phyloP scores from a whole-genome alignment of 1,140 invertebrate genomes.

The Drosophila suzukii region DNA sequence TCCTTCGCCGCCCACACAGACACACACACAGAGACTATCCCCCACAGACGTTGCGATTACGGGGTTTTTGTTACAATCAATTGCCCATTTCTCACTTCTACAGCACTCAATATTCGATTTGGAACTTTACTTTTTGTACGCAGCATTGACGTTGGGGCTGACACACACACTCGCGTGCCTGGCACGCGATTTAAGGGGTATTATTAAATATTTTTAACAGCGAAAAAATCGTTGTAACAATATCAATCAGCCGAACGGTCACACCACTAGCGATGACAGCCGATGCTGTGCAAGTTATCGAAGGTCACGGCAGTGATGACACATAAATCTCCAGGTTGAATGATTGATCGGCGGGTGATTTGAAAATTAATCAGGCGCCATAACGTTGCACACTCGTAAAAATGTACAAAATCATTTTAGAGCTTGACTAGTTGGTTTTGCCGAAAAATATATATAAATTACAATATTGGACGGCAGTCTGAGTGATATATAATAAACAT shows the following conservation, averaged over 20 bases:
- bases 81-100: constrained; percentile 37
- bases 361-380: neutral
- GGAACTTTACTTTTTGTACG: constrained; percentile 58
- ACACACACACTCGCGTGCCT: constrained; percentile 50
- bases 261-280: constrained; percentile 53
- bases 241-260: constrained; percentile 65
- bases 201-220: constrained; percentile 50
- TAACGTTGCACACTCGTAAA: too few species aligned
- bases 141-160: constrained; percentile 21
- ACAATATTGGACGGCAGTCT: too few species aligned
- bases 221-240: constrained; percentile 75
- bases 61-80: constrained; percentile 45
- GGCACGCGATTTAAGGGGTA: constrained; percentile 35
- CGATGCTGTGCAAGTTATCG: constrained; percentile 10
- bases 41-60: constrained; percentile 41
- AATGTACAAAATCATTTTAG: too few species aligned
- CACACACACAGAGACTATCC: constrained; percentile 26
- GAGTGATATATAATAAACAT: too few species aligned
- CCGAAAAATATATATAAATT: too few species aligned
- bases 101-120: constrained; percentile 20
- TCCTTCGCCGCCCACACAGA: constrained; percentile 66
- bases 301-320: constrained; percentile 4
- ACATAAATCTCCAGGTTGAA: neutral
- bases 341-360: neutral
- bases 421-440: too few species aligned